Percentiles rank a stretch among this genome's conserved stretches.
These are phyloP conservation scores for Escarpia spicata DNA, from an alignment of 2,888 invertebrate species.

Conservation along the genomic window DNA sequence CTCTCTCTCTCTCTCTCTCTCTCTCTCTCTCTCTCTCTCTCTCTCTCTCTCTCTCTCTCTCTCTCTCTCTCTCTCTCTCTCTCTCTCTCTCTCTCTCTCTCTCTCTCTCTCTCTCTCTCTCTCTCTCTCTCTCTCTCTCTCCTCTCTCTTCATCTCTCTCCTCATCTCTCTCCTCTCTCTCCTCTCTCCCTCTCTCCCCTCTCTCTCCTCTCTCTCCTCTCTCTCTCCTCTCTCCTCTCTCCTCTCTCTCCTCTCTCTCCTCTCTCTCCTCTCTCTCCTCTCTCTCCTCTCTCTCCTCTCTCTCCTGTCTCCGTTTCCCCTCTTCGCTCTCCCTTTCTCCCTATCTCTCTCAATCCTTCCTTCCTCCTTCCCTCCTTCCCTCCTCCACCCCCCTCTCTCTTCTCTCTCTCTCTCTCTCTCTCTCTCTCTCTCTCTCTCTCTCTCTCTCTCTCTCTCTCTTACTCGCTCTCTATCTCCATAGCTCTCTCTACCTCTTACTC, in stretches of 20 bases:
- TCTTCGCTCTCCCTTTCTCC: no score
- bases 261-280: not conserved
- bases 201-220: not conserved
- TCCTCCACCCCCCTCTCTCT: not conserved
- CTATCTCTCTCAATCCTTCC: not conserved
- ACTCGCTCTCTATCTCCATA: not conserved
- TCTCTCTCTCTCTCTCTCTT: not conserved
- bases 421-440: not conserved
- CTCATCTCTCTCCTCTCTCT: no score
- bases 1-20: no score
- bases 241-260: not conserved
- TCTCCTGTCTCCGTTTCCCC: no score
- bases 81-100: no score
- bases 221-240: not conserved
- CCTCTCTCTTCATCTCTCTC: no score
- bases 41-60: no score
- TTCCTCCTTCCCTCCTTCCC: not conserved
- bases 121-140: no score
- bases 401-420: not conserved
- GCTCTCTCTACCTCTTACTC: constrained; percentile 19
- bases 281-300: not conserved
- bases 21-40: not conserved
- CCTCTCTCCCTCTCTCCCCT: no score
- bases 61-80: no score
- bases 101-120: no score